Base-by-base conservation (phyloP, 2,888 invertebrate species). In the Lithosia quadra region DNA sequence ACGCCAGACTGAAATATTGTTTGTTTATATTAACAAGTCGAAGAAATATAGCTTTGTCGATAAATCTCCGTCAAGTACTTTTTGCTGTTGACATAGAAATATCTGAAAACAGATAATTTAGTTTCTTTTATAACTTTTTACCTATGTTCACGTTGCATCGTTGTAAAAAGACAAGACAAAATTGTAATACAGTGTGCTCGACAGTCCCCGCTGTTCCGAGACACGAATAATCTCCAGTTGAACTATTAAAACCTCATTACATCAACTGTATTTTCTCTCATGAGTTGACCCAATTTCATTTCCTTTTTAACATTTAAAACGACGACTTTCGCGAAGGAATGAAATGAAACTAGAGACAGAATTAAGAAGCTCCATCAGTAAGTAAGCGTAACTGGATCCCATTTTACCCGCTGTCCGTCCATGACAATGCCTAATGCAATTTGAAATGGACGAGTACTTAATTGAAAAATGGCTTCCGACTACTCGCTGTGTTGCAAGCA, bases 401-500 rank as follows among this genome's bases (percentile, higher is more conserved):
- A 36, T 61, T 62, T 68, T 75, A 75, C 73, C 68, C 70, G 76
- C 74, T 69, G 69, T 72, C 74, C 56, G 70, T 65, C 63, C 66
- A 77, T 75, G 73, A 80, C 78, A 74, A 62, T 69, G 64, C 78
- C 60, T 81, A 80, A 85, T 83, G 76, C 79, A 78, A 83, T 84
- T 80, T 80, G 63, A 78, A 84, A 79, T 80, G 76, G 80, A 68
- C 81, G 77, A 59, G 49, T 61, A 72, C 76, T 83, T 80, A 86
- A 86, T 86, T 86, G 82, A 74, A 83, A 84, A 84, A 86, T 85
- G 56, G 78, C 84, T 79, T 73, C 76, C 80, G 73, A 65, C 69
- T 57, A 72, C 69, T 55, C 74, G 68, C 65, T 66, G 34, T 53
- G 63, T 36, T 64, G 67, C 34, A 72, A 76, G 69, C 63, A 43